A percentile compares a stretch with the other conserved stretches of the same genome.
These are phyloP conservation scores for Drosophila auraria DNA, from an alignment of 1,140 invertebrate species.

Conservation along the genomic window DNA sequence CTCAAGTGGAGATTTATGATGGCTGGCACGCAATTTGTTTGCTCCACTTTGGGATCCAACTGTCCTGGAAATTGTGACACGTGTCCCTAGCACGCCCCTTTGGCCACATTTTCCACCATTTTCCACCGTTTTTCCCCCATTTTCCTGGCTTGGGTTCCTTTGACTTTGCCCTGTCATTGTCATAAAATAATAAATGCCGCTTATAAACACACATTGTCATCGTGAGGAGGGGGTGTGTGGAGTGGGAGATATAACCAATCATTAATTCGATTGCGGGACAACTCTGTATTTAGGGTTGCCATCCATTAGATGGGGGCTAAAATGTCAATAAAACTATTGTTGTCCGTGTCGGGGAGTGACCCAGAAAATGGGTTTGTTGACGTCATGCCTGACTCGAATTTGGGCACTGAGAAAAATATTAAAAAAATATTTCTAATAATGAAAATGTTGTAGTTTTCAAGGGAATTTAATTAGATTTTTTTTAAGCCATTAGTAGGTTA, in stretches of 20 bases:
- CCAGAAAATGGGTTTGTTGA: constrained; percentile 46
- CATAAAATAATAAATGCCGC: constrained; percentile 78
- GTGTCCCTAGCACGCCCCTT: constrained; percentile 26
- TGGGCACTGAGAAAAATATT: constrained; percentile 8
- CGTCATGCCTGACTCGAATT: constrained; percentile 41
- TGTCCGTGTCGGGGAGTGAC: constrained; percentile 41
- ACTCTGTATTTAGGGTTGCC: constrained; percentile 41
- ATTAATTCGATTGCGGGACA: constrained; percentile 56
- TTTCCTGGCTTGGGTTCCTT: constrained; percentile 41
- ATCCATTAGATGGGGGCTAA: constrained; percentile 18
- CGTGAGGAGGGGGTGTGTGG: not conserved
- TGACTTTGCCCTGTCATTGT: constrained; percentile 48
- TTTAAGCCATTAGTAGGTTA: too few relatives aligned
- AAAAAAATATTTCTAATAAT: too few relatives aligned
- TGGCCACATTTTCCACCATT: constrained; percentile 32
- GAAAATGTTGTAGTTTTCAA: too few relatives aligned
- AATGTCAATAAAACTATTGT: constrained; percentile 59
- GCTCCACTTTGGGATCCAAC: constrained; percentile 42
- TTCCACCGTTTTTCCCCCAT: constrained; percentile 21
- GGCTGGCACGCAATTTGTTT: constrained; percentile 46
- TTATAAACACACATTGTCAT: constrained; percentile 65
- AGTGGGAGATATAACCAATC: constrained; percentile 36
- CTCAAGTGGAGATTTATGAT: constrained; percentile 52
- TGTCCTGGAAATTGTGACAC: constrained; percentile 50
- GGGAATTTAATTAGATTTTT: too few relatives aligned